Evolutionary conservation across 92 coral and sea anemone genomes (phyloP), one percentile per base, ranked within the genome.

Genomic region (Hydrozoanthus gracilis): DNA sequence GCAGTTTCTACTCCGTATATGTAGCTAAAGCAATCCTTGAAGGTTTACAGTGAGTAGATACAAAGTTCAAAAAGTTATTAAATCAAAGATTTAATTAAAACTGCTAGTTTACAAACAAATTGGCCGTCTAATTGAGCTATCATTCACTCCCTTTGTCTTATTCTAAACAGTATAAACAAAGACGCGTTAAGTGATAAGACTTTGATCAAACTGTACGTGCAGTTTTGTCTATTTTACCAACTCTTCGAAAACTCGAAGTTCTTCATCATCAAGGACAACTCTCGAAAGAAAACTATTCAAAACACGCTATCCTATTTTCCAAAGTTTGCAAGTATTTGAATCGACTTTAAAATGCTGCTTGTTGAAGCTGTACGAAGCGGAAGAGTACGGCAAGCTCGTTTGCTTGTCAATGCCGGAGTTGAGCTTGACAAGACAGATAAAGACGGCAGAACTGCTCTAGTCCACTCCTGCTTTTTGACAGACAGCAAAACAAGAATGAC

Each of bases 401-500:
- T 92, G 56, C 92, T 95, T 9, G 75, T 95, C 51, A 95, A 91
- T 76, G 93, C 94, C 3, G 98, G 98, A 55, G 86, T 95, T 9
- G 91, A 95, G 20, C 76, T 92, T 10, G 90, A 95, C 50, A 71
- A 86, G 39, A 55, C 73, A 15, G 98, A 95, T 86, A 88, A 92
- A 72, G 75, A 87, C 12, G 95, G 98, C 15, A 92, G 80, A 72
- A 95, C 98, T 3, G 98, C 94, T 1, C 92, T 95, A 7, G 87
- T 95, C 8, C 94, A 95, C 73, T 91, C 88, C 39, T 88, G 95
- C 71, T 95, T 95, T 82, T 80, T 95, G 64, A 88, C 83, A 72
- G 93, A 95, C 18, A 8, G 55, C 44, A 87, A 90, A 73, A 68
- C 76, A 20, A 76, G 94, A 73, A 72, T 90, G 90, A 87, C 86